These are phyloP conservation scores for Sula dactylatra DNA, from an alignment of 2,113 vertebrate genomes.

Conservation along the genomic window DNA sequence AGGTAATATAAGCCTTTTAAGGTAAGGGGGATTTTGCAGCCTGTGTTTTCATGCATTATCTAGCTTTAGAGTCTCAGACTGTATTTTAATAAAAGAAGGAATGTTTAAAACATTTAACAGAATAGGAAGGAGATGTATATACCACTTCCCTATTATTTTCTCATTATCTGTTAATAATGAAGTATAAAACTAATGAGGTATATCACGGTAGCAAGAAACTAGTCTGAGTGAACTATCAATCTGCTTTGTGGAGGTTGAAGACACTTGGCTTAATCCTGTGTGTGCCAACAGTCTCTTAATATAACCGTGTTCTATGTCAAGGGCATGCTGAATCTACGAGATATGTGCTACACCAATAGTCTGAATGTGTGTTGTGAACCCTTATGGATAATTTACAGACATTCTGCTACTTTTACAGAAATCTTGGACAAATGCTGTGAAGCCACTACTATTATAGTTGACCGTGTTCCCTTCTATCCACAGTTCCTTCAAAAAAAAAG, in stretches of 20 bases:
- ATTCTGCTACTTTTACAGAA: background rate
- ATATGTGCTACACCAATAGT: background rate
- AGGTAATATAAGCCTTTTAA: background rate
- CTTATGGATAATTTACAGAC: background rate
- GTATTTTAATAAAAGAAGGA: conserved; percentile 5
- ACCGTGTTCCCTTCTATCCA: background rate
- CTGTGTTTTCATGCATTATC: conserved; percentile 5
- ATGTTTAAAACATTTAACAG: conserved; percentile 1
- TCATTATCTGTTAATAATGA: background rate
- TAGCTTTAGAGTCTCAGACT: background rate
- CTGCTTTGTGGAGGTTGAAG: background rate
- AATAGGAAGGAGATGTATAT: background rate
- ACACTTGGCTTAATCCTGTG: background rate
- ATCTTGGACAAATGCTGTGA: background rate
- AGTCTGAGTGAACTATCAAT: background rate
- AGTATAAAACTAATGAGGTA: background rate
- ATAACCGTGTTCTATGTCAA: background rate
- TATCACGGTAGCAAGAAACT: background rate
- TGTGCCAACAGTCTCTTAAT: background rate
- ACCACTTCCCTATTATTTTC: background rate
- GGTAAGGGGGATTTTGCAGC: background rate
- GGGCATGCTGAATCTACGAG: background rate
- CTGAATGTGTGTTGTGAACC: background rate
- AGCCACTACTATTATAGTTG: background rate
- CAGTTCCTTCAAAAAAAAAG: background rate